phyloP scores from a whole-genome alignment of 2,113 vertebrate species.

The Mirounga angustirostris region DNA sequence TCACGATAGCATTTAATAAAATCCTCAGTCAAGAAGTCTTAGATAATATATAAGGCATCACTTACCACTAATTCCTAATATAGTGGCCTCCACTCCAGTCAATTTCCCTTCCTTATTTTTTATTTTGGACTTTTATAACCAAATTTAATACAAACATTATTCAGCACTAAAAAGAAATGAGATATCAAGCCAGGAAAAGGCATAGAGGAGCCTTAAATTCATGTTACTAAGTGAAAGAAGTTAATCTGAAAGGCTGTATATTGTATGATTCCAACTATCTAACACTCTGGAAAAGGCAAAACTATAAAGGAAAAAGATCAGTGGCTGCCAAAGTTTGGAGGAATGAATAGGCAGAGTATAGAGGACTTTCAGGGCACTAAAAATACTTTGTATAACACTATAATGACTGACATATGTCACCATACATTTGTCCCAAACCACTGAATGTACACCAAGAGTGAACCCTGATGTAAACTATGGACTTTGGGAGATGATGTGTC shows the following conservation, averaged over 20 bases:
- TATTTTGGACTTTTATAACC: slow-evolving; percentile 13
- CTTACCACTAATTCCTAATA: slow-evolving; percentile 30
- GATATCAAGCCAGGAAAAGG: not conserved
- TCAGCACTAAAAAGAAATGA: not conserved
- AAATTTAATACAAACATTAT: slow-evolving; percentile 34
- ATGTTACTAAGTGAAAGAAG: not conserved
- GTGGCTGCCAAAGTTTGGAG: not conserved
- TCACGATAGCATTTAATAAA: slow-evolving; percentile 61
- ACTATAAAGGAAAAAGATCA: not conserved
- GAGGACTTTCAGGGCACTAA: not conserved
- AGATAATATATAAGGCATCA: slow-evolving; percentile 49
- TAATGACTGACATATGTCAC: not conserved
- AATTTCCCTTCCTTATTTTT: slow-evolving; percentile 20
- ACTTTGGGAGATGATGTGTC: not conserved
- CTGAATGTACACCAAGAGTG: not conserved
- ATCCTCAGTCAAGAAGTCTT: slow-evolving; percentile 54
- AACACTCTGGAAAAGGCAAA: slow-evolving; percentile 30
- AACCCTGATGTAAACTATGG: not conserved
- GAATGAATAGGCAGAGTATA: not conserved
- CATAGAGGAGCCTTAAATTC: not conserved
- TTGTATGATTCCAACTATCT: not conserved
- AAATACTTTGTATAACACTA: not conserved
- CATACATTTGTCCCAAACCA: not conserved
- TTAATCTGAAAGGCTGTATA: not conserved
- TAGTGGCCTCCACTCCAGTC: not conserved